These are phyloP conservation scores for Pangasius macronema DNA, from an alignment of 2,797 vertebrate species.

Conservation along the genomic window DNA sequence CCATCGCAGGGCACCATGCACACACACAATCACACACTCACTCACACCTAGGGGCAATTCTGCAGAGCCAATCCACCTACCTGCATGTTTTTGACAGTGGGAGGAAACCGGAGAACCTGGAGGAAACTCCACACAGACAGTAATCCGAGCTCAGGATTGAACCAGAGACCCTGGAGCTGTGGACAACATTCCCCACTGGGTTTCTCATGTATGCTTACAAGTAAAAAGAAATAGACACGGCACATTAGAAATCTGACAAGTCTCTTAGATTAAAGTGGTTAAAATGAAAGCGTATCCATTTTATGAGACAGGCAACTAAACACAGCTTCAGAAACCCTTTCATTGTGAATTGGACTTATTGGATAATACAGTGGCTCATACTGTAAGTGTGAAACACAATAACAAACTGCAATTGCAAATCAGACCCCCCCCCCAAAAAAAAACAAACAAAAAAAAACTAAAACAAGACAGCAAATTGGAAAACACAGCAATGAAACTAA, in stretches of 20 bases:
- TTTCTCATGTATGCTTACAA: background rate
- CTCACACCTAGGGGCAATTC: background rate
- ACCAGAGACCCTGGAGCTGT: background rate
- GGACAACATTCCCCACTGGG: background rate
- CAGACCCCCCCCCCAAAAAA: background rate
- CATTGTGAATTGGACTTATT: background rate
- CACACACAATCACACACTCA: background rate
- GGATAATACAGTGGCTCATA: background rate
- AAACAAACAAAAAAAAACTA: background rate
- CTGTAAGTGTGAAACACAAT: background rate
- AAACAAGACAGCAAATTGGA: background rate
- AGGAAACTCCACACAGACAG: background rate
- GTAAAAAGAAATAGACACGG: background rate
- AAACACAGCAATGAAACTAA: background rate
- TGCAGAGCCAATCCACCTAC: background rate
- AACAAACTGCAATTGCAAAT: background rate
- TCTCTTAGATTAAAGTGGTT: background rate
- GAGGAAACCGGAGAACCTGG: background rate
- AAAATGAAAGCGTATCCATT: background rate
- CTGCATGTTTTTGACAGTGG: constrained; percentile 2
- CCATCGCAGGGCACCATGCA: background rate
- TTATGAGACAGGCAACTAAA: background rate
- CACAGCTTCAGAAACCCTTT: background rate
- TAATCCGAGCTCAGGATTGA: background rate
- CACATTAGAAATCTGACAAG: background rate